Evolutionary conservation across 2,888 invertebrate genomes (phyloP).

Genomic region (Microctonus brassicae): DNA sequence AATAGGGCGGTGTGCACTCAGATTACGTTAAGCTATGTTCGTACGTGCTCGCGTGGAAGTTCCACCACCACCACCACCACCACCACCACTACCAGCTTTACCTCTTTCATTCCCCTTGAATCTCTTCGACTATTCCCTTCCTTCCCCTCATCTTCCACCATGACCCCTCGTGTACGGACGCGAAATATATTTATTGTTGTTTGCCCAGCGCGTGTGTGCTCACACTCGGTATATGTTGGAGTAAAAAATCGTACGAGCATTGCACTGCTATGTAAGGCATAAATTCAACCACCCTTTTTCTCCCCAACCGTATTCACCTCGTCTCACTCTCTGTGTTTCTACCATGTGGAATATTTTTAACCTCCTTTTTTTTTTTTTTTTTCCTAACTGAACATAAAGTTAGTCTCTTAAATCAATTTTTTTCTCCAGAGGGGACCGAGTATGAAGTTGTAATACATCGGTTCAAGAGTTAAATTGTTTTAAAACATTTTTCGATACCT

Average conservation of each 20-base stretch:
- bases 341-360: slow-evolving; percentile 38
- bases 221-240: slow-evolving; percentile 33
- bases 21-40: slow-evolving; percentile 70
- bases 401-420: slow-evolving; percentile 31
- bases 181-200: slow-evolving; percentile 70
- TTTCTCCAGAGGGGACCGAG: not conserved
- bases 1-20: slow-evolving; percentile 68
- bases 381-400: slow-evolving; percentile 37
- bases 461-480: not conserved
- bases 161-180: slow-evolving; percentile 52
- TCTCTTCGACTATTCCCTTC: slow-evolving; percentile 28
- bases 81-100: slow-evolving; percentile 21
- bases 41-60: slow-evolving; percentile 69
- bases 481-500: not conserved
- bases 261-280: slow-evolving; percentile 58
- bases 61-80: slow-evolving; percentile 44
- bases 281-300: slow-evolving; percentile 54
- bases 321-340: slow-evolving; percentile 30
- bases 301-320: not conserved
- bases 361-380: slow-evolving; percentile 33
- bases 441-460: not conserved
- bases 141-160: slow-evolving; percentile 23
- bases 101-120: slow-evolving; percentile 48
- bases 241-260: slow-evolving; percentile 61
- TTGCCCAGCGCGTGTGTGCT: slow-evolving; percentile 63